Evolutionary conservation across 2,797 vertebrate species (phyloP).

Genomic region (Tauraco hartlaubi): DNA sequence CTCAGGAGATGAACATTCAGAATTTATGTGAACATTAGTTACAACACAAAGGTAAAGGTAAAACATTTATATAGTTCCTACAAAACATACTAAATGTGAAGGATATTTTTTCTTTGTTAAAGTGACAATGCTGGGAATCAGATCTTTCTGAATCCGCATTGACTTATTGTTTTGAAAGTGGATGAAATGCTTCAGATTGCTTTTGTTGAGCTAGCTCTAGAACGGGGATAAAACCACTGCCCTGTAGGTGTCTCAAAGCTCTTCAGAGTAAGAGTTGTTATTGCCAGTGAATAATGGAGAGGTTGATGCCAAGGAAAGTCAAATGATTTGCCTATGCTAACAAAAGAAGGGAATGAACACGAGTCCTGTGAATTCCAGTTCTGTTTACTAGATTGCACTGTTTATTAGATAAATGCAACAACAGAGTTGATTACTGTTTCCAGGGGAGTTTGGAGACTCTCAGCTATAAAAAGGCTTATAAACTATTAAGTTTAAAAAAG

Average conservation of each 20-base stretch:
- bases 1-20: background rate
- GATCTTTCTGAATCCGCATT: background rate
- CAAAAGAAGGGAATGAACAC: background rate
- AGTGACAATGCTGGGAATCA: background rate
- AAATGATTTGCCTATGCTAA: background rate
- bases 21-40: background rate
- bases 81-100: background rate
- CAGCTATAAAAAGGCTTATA: background rate
- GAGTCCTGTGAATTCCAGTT: background rate
- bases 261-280: background rate
- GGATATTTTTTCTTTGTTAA: background rate
- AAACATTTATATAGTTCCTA: background rate
- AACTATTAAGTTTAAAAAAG: background rate
- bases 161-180: background rate
- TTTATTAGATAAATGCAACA: background rate
- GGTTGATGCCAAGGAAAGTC: background rate
- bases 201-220: background rate
- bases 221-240: background rate
- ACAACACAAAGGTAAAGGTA: background rate
- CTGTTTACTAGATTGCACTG: background rate
- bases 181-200: background rate
- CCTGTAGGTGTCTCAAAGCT: background rate
- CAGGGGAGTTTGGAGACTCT: background rate
- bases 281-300: background rate
- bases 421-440: background rate